These are phyloP conservation scores for Lithodes maja DNA, from an alignment of 2,888 invertebrate genomes.

Conservation along the genomic window DNA sequence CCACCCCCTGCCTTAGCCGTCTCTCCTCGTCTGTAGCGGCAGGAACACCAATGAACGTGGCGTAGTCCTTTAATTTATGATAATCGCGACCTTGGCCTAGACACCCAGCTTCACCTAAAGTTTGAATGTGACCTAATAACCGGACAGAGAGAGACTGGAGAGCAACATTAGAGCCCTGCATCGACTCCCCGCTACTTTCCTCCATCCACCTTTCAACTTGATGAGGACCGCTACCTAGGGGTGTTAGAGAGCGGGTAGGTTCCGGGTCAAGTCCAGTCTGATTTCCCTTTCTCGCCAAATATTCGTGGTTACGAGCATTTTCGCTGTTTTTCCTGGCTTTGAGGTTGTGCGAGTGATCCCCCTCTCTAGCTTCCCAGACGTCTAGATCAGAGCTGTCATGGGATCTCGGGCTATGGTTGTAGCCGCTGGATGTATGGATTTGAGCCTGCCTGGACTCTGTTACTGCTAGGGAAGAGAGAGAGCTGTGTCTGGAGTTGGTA, in stretches of 20 bases:
- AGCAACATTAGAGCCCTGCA: conserved; percentile 47
- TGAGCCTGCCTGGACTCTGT: neutral
- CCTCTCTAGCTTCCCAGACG: conserved; percentile 33
- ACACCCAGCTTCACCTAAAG: conserved; percentile 48
- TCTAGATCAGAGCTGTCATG: conserved; percentile 47
- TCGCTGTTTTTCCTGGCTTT: conserved; percentile 58
- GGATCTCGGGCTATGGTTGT: conserved; percentile 47
- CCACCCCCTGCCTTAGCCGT: conserved; percentile 66
- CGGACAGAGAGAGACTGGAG: conserved; percentile 55
- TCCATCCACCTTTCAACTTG: neutral
- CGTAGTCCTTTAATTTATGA: conserved; percentile 62
- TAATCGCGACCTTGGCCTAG: conserved; percentile 55
- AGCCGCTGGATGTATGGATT: conserved; percentile 30
- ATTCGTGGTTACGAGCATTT: conserved; percentile 57
- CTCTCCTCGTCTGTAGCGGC: conserved; percentile 60
- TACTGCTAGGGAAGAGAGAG: conserved; percentile 27
- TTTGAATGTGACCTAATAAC: conserved; percentile 41
- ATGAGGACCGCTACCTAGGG: neutral
- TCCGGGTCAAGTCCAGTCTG: neutral
- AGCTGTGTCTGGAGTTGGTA: conserved; percentile 19
- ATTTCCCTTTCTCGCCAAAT: neutral
- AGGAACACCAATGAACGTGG: conserved; percentile 57
- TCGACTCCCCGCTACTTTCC: conserved; percentile 23
- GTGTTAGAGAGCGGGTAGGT: neutral
- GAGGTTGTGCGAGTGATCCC: conserved; percentile 42